Base-by-base conservation (phyloP, 2,797 vertebrate species). In the Gymnopithys bicolor region DNA sequence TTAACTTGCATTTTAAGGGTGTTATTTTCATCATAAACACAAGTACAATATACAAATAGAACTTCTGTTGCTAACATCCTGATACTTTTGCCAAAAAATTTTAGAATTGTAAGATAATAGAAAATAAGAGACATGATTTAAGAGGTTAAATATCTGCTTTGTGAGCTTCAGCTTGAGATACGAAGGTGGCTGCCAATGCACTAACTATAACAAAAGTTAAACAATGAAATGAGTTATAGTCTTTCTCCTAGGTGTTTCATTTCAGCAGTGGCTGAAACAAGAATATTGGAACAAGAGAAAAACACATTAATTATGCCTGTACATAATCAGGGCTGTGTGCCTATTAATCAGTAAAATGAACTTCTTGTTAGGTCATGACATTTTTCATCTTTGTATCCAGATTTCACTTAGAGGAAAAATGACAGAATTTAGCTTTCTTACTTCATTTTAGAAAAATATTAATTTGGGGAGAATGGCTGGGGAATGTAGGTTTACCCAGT, bases 51-150 rank as follows among this genome's bases (percentile, higher is more conserved):
- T 66, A 89, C 45, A 92, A 89, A 85, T 27, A 92, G 76, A 75
- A 51, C 33, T 77, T 85, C 27, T 80, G 30, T 87, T 87, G 27
- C 55, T 83, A 89, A 49, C 19, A 68, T 71, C n/a, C 66, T 45
- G 19, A 35, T 33, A 32, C 35, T 55, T 95, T 53, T 69, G 58
- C 85, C 79, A 96, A 88, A 43, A 88, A 80, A 71, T 59, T 75
- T 64, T 51, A 75, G 66, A 68, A 84, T 8, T 69, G 35, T 16
- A 77, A 67, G 75, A 88, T 91, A 93, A 87, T 4, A 5, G 56
- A 92, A 93, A 94, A 43, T 41, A 68, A 81, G 83, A 93, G 79
- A 95, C 35, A 48, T 90, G 64, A 88, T 93, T 93, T 88, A 90
- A 90, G 89, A 91, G 64, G 17, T 91, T 56, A 87, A 85, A 18